Evolutionary conservation across 30 jellyfish, hydroid and myxozoan genomes (phyloP).

Genomic region (Cassiopea andromeda): DNA sequence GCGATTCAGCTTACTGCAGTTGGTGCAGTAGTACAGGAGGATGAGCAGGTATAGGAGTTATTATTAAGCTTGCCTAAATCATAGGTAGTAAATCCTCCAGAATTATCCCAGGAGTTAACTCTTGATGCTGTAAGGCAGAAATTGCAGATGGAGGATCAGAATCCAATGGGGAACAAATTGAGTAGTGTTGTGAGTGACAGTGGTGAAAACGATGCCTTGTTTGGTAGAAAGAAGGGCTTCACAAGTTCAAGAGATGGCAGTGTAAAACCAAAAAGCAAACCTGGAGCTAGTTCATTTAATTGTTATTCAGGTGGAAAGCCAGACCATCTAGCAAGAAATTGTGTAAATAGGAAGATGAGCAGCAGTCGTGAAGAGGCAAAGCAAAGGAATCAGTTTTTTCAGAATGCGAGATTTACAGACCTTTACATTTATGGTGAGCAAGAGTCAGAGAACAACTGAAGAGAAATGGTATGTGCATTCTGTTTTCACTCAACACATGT

Average conservation of each 20-base stretch:
- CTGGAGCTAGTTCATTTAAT: background rate
- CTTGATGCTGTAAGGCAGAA: background rate
- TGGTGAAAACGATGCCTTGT: background rate
- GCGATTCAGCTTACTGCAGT: background rate
- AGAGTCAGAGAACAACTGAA: background rate
- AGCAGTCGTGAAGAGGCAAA: background rate
- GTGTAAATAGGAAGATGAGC: background rate
- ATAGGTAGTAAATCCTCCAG: background rate
- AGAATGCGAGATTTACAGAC: background rate
- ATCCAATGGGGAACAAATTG: background rate
- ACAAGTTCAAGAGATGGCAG: background rate
- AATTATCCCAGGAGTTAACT: background rate
- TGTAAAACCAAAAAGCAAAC: background rate
- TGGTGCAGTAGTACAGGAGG: background rate
- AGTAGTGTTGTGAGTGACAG: background rate
- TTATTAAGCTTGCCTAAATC: background rate
- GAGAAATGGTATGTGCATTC: background rate
- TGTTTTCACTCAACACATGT: background rate
- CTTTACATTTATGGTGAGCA: background rate
- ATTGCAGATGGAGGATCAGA: background rate
- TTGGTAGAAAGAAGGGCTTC: background rate
- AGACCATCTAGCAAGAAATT: background rate
- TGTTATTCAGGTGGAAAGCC: background rate
- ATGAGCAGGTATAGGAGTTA: background rate
- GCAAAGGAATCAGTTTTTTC: background rate